Evolutionary conservation across 2,797 vertebrate genomes (phyloP), one percentile per base, ranked within the genome.

Genomic region (Darevskia mixta): DNA sequence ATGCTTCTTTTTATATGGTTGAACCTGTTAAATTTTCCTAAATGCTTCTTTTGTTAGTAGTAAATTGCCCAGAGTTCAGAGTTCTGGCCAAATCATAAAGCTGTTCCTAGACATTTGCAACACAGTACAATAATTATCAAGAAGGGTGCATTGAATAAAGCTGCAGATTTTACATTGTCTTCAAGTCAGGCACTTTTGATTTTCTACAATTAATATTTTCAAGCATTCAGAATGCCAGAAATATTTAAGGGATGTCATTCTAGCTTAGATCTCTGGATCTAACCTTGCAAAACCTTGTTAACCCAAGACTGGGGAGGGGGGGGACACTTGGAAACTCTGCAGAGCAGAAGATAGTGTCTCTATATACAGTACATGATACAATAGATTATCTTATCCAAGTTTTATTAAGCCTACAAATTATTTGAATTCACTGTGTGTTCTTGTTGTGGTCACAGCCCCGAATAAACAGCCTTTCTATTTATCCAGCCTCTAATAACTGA

Each of bases 391-490:
- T 67, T 79, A 71, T n/a, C 35, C 9, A 13, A 81, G n/a, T 3
- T 9, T 35, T 72, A 83, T 49, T 35, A 83, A 55, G 35, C 11
- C 20, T 87, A 73, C 20, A 8, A 55, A 8, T 55, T 20, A 86
- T 58, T 67, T 58, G 77, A 71, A 79, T 80, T 72, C 43, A 58
- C 41, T 25, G 15, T 11, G 29, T 49, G 29, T 72, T 20, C 61
- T 15, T 78, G n/a, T 61, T 80, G 67, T 61, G 35, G 49, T 38
- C 76, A 38, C n/a, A 77, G 41, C 20, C 61, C 18, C n/a, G 75
- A 45, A 78, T 67, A 66, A 86, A 78, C 18, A 86, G 43, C 23
- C 64, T 55, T 71, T 77, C 27, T 77, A 38, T 77, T 85, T 71
- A 86, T 61, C 35, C 35, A 73, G 66, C 32, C 27, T 81, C 35